These are phyloP conservation scores for Phymorhynchus buccinoides DNA, from an alignment of 1,140 invertebrate species.

Conservation along the genomic window DNA sequence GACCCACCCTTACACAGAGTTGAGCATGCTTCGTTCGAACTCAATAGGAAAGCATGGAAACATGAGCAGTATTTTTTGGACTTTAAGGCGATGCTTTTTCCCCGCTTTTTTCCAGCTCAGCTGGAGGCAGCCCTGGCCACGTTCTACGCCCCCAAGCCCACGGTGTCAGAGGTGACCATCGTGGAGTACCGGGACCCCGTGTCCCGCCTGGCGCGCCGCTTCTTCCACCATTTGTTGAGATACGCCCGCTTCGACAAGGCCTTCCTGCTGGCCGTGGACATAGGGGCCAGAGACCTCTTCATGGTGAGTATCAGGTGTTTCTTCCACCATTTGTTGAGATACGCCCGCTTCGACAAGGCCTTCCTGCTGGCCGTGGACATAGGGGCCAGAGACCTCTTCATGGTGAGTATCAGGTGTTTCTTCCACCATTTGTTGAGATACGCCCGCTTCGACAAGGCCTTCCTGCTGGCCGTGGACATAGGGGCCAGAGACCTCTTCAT, in stretches of 20 bases:
- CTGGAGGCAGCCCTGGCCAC: slow-evolving; percentile 83
- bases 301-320: slow-evolving; percentile 79
- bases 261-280: slow-evolving; percentile 87
- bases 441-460: slow-evolving; percentile 87
- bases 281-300: slow-evolving; percentile 75
- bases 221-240: slow-evolving; percentile 86
- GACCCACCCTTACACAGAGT: no score
- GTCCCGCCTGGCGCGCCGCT: slow-evolving; percentile 82
- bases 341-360: slow-evolving; percentile 87
- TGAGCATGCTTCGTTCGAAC: no score
- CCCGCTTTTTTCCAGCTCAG: slow-evolving; percentile 70
- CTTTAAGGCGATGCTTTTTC: no score
- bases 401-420: slow-evolving; percentile 77
- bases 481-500: no score
- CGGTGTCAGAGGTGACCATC: slow-evolving; percentile 80
- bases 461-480: slow-evolving; percentile 88
- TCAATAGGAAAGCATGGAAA: no score
- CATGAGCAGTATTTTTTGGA: no score
- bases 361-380: slow-evolving; percentile 89
- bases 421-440: slow-evolving; percentile 86
- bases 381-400: slow-evolving; percentile 55
- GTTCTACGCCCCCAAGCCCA: slow-evolving; percentile 80
- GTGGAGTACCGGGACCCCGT: slow-evolving; percentile 83
- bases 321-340: slow-evolving; percentile 85
- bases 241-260: slow-evolving; percentile 88